Conservation (phyloP, 2,888 invertebrate species). For the Thera britannica region DNA sequence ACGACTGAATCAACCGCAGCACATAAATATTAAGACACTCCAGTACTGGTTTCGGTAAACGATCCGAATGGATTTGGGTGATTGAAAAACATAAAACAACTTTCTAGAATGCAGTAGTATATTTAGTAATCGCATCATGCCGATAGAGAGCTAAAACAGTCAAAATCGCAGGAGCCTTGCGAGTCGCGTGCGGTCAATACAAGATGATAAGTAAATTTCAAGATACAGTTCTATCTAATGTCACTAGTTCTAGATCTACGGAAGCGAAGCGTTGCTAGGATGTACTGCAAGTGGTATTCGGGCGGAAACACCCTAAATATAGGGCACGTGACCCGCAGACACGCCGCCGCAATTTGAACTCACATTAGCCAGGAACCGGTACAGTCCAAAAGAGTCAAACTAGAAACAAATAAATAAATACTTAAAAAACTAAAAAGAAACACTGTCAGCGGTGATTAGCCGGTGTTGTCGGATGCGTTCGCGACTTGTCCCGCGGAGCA, state of each 20-base stretch:
- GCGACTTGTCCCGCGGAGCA: slow-evolving; percentile 69
- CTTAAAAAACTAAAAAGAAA: slow-evolving; percentile 30
- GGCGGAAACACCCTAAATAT: slow-evolving; percentile 74
- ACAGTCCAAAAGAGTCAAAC: slow-evolving; percentile 69
- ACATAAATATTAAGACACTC: slow-evolving; percentile 62
- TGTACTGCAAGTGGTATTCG: slow-evolving; percentile 61
- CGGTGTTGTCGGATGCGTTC: slow-evolving; percentile 55
- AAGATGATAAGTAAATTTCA: slow-evolving; percentile 49
- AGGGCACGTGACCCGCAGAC: slow-evolving; percentile 75
- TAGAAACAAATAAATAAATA: slow-evolving; percentile 48
- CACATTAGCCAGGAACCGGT: slow-evolving; percentile 78
- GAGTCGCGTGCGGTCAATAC: slow-evolving; percentile 64
- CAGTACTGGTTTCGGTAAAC: slow-evolving; percentile 48
- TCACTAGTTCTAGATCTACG: slow-evolving; percentile 48
- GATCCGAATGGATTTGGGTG: slow-evolving; percentile 43
- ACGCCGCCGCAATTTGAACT: slow-evolving; percentile 70
- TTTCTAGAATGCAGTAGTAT: slow-evolving; percentile 46
- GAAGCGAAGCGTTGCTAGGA: slow-evolving; percentile 65
- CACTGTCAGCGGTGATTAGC: slow-evolving; percentile 69
- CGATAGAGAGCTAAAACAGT: slow-evolving; percentile 37
- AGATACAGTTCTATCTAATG: slow-evolving; percentile 52
- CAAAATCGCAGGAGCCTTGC: slow-evolving; percentile 54
- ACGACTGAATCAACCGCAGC: slow-evolving; percentile 40
- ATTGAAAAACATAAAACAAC: slow-evolving; percentile 48
- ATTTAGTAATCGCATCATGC: slow-evolving; percentile 42